Conservation (phyloP, 1,140 invertebrate species). For the Cyphomyrmex costatus region DNA sequence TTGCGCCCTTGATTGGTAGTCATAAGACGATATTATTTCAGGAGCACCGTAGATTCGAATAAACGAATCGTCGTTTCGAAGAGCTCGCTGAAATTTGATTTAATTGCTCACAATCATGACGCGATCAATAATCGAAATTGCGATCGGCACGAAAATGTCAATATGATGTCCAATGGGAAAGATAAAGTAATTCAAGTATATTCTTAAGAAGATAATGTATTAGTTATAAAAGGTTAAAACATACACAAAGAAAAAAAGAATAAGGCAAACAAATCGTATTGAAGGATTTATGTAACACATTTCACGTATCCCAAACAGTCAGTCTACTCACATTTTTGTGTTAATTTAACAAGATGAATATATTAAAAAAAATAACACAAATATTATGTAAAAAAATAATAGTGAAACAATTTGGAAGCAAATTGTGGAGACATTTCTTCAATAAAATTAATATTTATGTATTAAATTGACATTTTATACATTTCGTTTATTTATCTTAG, state of each 20-base stretch:
- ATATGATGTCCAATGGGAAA: not conserved
- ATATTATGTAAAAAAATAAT: too few relatives aligned
- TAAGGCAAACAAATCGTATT: not conserved
- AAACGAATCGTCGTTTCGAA: slow-evolving; percentile 28
- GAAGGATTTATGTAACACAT: too few relatives aligned
- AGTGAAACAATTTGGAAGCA: too few relatives aligned
- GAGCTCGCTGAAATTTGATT: slow-evolving; percentile 47
- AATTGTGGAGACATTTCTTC: too few relatives aligned
- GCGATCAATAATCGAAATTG: slow-evolving; percentile 39
- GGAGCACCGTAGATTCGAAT: slow-evolving; percentile 13
- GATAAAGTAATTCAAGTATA: not conserved
- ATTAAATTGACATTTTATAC: too few relatives aligned
- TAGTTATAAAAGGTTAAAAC: not conserved
- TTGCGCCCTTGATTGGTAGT: slow-evolving; percentile 45
- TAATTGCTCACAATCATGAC: slow-evolving; percentile 22
- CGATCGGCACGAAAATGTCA: not conserved
- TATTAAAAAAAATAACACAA: too few relatives aligned
- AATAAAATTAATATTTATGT: too few relatives aligned
- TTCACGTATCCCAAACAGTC: too few relatives aligned
- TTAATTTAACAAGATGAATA: too few relatives aligned
- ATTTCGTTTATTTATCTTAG: too few relatives aligned
- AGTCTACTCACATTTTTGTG: too few relatives aligned
- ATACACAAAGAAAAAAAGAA: not conserved
- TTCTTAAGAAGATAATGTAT: not conserved
- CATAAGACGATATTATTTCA: slow-evolving; percentile 53